Evolutionary conservation across 2,797 vertebrate genomes (phyloP).

Genomic region (Rhabdomys pumilio): DNA sequence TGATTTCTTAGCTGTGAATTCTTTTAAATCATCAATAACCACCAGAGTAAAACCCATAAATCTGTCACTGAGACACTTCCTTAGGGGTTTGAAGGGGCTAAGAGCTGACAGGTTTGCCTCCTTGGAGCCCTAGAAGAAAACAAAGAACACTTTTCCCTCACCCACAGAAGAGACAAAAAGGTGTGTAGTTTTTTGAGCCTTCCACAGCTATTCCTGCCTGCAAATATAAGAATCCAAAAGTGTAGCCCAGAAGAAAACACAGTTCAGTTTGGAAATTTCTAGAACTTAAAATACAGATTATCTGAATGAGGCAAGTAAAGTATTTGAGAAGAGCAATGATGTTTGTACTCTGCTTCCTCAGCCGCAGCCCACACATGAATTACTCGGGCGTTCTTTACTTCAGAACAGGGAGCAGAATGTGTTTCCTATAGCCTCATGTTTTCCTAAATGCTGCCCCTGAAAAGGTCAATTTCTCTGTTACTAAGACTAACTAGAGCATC

Average conservation of each 20-base stretch:
- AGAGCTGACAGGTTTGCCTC: background rate
- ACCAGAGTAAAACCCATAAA: conserved; percentile 19
- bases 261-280: conserved; percentile 55
- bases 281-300: conserved; percentile 58
- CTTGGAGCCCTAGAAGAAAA: background rate
- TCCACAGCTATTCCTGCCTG: conserved; percentile 18
- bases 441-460: background rate
- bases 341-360: background rate
- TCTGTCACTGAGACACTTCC: conserved; percentile 20
- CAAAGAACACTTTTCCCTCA: background rate
- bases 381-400: background rate
- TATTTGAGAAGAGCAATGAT: background rate
- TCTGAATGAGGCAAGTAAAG: background rate
- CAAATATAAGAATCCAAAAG: conserved; percentile 53
- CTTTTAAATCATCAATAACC: conserved; percentile 42
- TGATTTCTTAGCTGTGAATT: conserved; percentile 32
- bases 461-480: background rate
- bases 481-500: conserved; percentile 9
- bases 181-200: background rate
- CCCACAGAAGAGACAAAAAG: background rate
- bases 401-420: background rate
- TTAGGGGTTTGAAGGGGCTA: conserved; percentile 22
- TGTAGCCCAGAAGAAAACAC: conserved; percentile 52
- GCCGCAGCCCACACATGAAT: background rate
- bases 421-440: background rate